These are phyloP conservation scores for Adelosebastes latens DNA, from an alignment of 2,797 vertebrate genomes.

Conservation along the genomic window DNA sequence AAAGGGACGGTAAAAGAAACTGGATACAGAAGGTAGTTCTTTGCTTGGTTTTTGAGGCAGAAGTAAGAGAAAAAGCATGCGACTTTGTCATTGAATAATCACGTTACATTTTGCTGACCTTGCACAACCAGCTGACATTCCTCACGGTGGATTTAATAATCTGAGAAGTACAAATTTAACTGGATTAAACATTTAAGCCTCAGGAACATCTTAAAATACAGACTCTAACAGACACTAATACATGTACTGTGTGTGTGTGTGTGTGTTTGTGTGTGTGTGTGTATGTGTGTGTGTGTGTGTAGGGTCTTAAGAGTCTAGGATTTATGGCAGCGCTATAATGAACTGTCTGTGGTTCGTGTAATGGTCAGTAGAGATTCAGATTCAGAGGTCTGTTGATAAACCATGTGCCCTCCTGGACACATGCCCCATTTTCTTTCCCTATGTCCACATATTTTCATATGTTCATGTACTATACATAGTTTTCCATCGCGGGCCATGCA, in stretches of 20 bases:
- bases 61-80: not conserved
- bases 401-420: not conserved
- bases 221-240: slow-evolving; percentile 4
- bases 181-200: slow-evolving; percentile 54
- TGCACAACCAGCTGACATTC: slow-evolving; percentile 42
- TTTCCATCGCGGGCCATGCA: too few relatives aligned
- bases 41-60: not conserved
- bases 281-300: not conserved
- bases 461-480: too few relatives aligned
- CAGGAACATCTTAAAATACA: slow-evolving; percentile 38
- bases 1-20: not conserved
- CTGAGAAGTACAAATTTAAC: slow-evolving; percentile 49
- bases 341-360: not conserved
- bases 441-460: too few relatives aligned
- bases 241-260: not conserved
- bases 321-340: not conserved
- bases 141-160: slow-evolving; percentile 49
- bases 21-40: not conserved
- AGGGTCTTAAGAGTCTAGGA: not conserved
- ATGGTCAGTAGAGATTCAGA: not conserved
- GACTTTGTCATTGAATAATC: slow-evolving; percentile 21
- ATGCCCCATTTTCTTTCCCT: too few relatives aligned
- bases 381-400: not conserved
- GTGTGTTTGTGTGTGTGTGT: not conserved
- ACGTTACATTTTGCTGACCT: slow-evolving; percentile 47